Conservation (phyloP, 2,797 vertebrate species). For the Gallinago solitaria region DNA sequence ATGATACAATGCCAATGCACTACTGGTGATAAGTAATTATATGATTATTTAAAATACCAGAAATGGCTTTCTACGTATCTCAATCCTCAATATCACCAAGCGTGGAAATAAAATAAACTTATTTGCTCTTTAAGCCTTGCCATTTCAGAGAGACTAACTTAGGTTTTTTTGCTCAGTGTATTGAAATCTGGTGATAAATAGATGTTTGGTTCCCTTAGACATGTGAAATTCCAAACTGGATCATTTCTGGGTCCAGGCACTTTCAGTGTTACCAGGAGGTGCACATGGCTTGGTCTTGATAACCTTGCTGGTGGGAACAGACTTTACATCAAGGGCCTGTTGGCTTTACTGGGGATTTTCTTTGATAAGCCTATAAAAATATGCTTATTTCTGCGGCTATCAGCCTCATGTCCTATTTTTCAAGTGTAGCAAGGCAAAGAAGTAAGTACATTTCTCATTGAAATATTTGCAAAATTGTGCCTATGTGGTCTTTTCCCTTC, state of each 20-base stretch:
- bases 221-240: neutral
- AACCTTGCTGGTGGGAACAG: neutral
- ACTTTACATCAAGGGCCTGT: neutral
- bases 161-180: neutral
- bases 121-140: neutral
- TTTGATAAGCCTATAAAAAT: neutral
- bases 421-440: neutral
- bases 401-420: neutral
- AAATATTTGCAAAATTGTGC: neutral
- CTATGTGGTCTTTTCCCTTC: neutral
- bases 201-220: neutral
- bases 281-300: neutral
- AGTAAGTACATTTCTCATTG: neutral
- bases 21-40: neutral
- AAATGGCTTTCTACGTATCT: neutral
- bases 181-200: neutral
- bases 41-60: neutral
- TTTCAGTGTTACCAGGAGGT: neutral
- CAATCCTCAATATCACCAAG: neutral
- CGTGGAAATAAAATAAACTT: neutral
- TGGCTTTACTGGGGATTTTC: neutral
- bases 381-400: neutral
- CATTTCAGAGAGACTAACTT: neutral
- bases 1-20: neutral
- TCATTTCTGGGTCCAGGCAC: neutral